Percentiles rank a stretch among this genome's conserved stretches.
Evolutionary conservation across 2,797 vertebrate genomes (phyloP).

Genomic region (Scyliorhinus canicula): DNA sequence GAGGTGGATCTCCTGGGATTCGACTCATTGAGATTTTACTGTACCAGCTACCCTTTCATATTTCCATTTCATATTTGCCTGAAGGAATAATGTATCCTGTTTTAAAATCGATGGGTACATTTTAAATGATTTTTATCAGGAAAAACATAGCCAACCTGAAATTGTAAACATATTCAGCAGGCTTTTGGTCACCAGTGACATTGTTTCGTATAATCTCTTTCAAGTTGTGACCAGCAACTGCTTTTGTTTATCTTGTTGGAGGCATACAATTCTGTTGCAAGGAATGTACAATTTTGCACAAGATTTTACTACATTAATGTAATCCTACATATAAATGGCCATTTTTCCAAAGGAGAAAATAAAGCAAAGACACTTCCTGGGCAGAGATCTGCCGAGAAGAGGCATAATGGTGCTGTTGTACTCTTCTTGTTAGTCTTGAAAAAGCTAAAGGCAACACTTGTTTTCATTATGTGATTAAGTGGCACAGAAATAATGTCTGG

Average conservation of each 20-base stretch:
- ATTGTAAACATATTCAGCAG: background rate
- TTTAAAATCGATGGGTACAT: background rate
- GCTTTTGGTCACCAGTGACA: background rate
- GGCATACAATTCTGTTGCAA: background rate
- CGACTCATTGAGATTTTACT: no score
- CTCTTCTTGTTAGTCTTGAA: constrained; percentile 7
- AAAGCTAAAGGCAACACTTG: constrained; percentile 27
- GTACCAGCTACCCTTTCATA: background rate
- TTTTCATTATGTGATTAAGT: constrained; percentile 33
- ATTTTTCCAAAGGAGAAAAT: background rate
- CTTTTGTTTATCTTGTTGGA: background rate
- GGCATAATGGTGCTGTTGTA: constrained; percentile 18
- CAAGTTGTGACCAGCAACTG: background rate
- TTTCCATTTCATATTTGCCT: background rate
- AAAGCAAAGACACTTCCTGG: background rate
- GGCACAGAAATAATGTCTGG: constrained; percentile 17
- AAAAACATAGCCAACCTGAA: background rate
- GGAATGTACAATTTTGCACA: background rate
- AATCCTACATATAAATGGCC: background rate
- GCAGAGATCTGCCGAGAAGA: background rate
- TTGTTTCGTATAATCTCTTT: background rate
- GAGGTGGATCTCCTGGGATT: no score
- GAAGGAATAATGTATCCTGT: background rate
- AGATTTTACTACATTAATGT: background rate
- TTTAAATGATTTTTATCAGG: background rate